Base-by-base conservation (phyloP, 2,888 invertebrate species). In the Synanthedon formicaeformis region DNA sequence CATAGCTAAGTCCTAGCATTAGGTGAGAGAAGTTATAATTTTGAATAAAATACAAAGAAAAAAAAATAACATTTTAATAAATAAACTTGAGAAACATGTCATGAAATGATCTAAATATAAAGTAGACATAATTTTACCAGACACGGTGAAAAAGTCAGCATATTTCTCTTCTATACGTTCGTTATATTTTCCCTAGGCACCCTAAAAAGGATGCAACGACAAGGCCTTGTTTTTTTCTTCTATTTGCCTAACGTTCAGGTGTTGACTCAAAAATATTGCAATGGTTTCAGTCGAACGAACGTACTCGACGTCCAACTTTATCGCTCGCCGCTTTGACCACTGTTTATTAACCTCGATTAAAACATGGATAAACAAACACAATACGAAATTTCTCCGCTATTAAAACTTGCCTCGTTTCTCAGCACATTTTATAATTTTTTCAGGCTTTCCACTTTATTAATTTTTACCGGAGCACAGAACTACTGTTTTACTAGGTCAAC, bases 241-340 rank as follows among this genome's bases (percentile, higher is more conserved):
- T 65, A 62, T 69, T 67, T 65, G 65, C 60, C 57, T 64, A 61
- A 54, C 63, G 62, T 64, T 64, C 67, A 71, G 73, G 73, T 75
- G 73, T 72, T 72, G 70, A 66, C 66, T 69, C 60, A 65, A 70
- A 74, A 73, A 74, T 73, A 73, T 72, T 71, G 71, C 68, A 63
- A 64, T 57, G 58, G 60, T 63, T 70, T 71, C 66, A 64, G 65
- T 62, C 58, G 62, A 69, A 67, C 67, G 67, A 66, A 65, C 64
- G 34, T 34, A 34, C 45, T 45, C n/a, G 13, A 45, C 45, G 6
- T 13, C n/a, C n/a, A 64, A 45, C 45, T 14, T 45, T 45, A 13
- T 45, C 45, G 13, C 5, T 45, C 45, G n/a, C 45, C 6, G 13
- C n/a, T 45, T 45, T 45, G 12, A 45, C 45, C 14, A 45, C 45